Conservation (phyloP, 2,888 invertebrate species). For the Hypolimnas misippus region DNA sequence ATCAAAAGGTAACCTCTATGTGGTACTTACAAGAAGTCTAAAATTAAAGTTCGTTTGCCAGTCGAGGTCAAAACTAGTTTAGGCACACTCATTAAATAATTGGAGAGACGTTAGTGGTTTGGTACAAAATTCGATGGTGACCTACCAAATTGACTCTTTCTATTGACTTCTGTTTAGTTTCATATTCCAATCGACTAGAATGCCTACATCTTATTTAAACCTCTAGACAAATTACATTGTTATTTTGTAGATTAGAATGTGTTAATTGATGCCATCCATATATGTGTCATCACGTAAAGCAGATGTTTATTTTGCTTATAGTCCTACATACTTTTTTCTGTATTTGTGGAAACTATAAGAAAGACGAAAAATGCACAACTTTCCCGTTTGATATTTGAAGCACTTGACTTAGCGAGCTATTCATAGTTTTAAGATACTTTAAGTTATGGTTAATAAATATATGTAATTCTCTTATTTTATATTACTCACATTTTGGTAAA, state of each 20-base stretch:
- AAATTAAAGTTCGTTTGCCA: slow-evolving; percentile 16
- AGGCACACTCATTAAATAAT: slow-evolving; percentile 32
- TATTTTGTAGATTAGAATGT: slow-evolving; percentile 17
- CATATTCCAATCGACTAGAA: slow-evolving; percentile 38
- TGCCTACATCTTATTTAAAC: slow-evolving; percentile 12
- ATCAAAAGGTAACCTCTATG: neutral
- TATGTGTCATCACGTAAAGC: neutral
- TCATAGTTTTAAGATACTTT: neutral
- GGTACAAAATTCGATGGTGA: slow-evolving; percentile 38
- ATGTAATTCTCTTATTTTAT: no score
- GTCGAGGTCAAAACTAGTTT: slow-evolving; percentile 27
- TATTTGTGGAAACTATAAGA: neutral
- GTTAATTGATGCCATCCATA: neutral
- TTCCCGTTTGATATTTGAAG: no score
- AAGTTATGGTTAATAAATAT: no score
- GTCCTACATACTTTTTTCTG: neutral
- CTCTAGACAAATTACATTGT: slow-evolving; percentile 16
- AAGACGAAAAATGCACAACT: no score
- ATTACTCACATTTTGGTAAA: no score
- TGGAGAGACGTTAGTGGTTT: slow-evolving; percentile 37
- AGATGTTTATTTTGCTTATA: neutral
- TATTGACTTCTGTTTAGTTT: slow-evolving; percentile 44
- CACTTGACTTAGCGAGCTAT: no score
- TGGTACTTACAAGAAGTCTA: neutral
- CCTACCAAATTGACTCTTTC: slow-evolving; percentile 42